phyloP scores from a whole-genome alignment of 2,797 vertebrate genomes.

The Calcarius lapponicus region DNA sequence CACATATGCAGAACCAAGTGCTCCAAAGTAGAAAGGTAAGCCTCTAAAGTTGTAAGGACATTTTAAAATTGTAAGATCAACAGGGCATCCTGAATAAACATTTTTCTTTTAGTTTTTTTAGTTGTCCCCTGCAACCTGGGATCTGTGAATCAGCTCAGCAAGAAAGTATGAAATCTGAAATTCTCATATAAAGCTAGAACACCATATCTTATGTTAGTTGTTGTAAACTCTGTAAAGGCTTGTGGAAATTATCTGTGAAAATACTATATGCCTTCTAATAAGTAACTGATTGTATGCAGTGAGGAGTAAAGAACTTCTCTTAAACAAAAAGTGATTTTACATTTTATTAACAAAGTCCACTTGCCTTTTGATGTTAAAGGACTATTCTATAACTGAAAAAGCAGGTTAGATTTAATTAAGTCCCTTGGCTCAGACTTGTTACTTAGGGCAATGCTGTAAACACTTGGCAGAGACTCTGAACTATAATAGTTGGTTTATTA shows the following conservation, averaged over 20 bases:
- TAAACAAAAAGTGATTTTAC: conserved; percentile 9
- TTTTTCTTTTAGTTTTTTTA: background rate
- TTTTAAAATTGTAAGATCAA: background rate
- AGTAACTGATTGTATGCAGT: conserved; percentile 16
- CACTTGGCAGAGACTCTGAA: conserved; percentile 34
- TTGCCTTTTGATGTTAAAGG: conserved; percentile 55
- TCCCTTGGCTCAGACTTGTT: conserved; percentile 53
- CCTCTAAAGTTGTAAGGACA: background rate
- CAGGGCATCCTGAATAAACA: background rate
- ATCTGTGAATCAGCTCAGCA: background rate
- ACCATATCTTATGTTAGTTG: background rate
- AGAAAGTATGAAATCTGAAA: conserved; percentile 5
- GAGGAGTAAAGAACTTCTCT: background rate
- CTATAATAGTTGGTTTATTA: conserved; percentile 40
- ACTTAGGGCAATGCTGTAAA: conserved; percentile 56
- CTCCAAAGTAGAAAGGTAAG: background rate
- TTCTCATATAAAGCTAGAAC: background rate
- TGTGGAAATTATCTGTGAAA: conserved; percentile 38
- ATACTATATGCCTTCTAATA: conserved; percentile 9
- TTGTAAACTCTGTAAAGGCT: conserved; percentile 8
- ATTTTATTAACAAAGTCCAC: conserved; percentile 36
- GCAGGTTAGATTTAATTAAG: conserved; percentile 61
- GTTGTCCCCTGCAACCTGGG: background rate
- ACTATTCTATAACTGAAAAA: conserved; percentile 41
- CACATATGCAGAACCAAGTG: background rate